phyloP scores from a whole-genome alignment of 1,140 invertebrate genomes.

The Megalopta genalis region DNA sequence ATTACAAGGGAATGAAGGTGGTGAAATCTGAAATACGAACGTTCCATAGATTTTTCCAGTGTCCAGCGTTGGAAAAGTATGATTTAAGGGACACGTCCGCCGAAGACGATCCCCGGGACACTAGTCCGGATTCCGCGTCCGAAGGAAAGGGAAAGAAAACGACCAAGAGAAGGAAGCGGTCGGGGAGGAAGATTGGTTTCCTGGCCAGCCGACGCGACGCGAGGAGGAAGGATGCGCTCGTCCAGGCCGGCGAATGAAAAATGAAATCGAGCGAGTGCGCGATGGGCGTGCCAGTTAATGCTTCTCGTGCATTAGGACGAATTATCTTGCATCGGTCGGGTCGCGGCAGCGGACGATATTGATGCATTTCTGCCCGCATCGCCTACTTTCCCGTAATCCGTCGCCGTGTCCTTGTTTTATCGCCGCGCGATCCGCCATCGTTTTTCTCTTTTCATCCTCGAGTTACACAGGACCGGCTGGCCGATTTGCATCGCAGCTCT shows the following conservation, averaged over 20 bases:
- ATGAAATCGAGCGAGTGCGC: conserved; percentile 9
- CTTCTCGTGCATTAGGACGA: conserved; percentile 25
- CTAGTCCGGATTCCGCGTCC: no score
- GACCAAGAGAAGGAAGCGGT: no score
- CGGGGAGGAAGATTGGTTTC: neutral
- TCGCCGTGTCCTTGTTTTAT: conserved; percentile 31
- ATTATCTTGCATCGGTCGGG: conserved; percentile 32
- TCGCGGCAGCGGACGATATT: neutral
- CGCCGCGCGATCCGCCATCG: neutral
- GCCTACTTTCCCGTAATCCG: conserved; percentile 37
- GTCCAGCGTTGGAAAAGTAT: no score
- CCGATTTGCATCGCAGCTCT: neutral
- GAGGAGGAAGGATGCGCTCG: neutral
- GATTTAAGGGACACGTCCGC: no score
- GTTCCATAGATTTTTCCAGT: no score
- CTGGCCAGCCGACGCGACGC: neutral
- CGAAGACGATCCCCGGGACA: no score
- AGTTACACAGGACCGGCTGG: neutral
- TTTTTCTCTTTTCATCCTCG: neutral
- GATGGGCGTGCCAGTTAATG: conserved; percentile 34
- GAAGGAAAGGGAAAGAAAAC: no score
- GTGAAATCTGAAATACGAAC: no score
- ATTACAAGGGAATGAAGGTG: no score
- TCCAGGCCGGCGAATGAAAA: conserved; percentile 2
- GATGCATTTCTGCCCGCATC: conserved; percentile 12